Base-by-base conservation (phyloP, 2,888 invertebrate genomes). In the Rotaria socialis region DNA sequence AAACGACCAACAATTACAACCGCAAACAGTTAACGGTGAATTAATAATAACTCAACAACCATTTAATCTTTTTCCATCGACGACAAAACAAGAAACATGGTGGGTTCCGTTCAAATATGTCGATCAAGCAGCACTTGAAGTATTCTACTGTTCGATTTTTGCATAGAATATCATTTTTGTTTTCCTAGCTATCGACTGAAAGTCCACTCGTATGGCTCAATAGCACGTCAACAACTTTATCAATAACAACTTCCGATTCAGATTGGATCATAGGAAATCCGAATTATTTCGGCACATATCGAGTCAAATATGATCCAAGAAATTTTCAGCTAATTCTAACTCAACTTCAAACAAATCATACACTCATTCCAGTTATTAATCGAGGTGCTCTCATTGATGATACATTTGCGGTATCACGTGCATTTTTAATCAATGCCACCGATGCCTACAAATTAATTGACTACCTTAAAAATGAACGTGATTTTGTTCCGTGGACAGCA, bases 401-500 rank as follows among this genome's bases (percentile, higher is more conserved):
- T 80, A 47, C 47, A 0, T 80, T 80, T 47, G 75, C 75, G 22
- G 35, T 80, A 24, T 43, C 75, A 11, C 75, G 75, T 47, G 47
- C 75, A 80, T 43, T 19, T 24, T 10, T 47, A 47, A 80, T 88
- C 47, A 85, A 88, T 16, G 85, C 87, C 19, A 87, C 88, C 10
- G 88, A 88, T 11, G 95, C 96, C 0, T 91, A 96, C 88, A 94
- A 95, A 88, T 92, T 96, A 1, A 94, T 95, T 0, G 93, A 93
- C 85, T 96, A 96, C 90, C 92, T 97, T 88, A 92, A 91, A 1
- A 93, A 94, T 56, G 91, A 91, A 87, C 94, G 95, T 90, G 94
- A 95, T 89, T 95, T 95, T 92, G 94, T 95, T 0, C 95, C 95
- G 0, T 96, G 96, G 96, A 93, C 94, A 0, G 94, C 95, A 0